Conservation (phyloP, 2,113 vertebrate genomes). For the Hymenochirus boettgeri region DNA sequence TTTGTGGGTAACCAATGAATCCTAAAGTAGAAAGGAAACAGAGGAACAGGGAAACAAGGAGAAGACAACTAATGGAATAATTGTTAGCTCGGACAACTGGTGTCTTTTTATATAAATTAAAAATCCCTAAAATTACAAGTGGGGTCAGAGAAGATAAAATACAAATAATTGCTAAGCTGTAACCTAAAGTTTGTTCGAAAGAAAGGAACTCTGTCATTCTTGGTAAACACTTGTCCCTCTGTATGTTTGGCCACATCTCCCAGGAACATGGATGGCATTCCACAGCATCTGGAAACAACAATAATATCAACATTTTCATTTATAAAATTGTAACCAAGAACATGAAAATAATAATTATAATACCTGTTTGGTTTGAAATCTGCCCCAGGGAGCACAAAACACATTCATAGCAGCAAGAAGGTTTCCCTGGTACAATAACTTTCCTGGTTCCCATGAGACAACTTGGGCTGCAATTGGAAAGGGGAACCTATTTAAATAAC, state of each 20-base stretch:
- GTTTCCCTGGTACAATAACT: constrained; percentile 12
- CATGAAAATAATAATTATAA: background rate
- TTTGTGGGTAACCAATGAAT: constrained; percentile 29
- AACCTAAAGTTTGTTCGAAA: constrained; percentile 3
- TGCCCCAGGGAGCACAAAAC: constrained; percentile 7
- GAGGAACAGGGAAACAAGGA: constrained; percentile 20
- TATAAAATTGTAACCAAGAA: background rate
- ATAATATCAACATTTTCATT: background rate
- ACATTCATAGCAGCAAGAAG: constrained; percentile 21
- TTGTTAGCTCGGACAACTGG: constrained; percentile 33
- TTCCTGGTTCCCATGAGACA: constrained; percentile 20
- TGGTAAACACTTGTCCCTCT: constrained; percentile 15
- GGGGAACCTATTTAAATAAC: constrained; percentile 21
- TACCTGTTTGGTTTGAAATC: constrained; percentile 31
- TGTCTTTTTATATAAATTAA: constrained; percentile 10
- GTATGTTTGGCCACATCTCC: constrained; percentile 23
- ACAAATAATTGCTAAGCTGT: constrained; percentile 4
- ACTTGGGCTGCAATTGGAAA: constrained; percentile 15
- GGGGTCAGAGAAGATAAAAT: background rate
- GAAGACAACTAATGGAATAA: constrained; percentile 28
- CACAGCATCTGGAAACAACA: constrained; percentile 20
- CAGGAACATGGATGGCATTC: constrained; percentile 25
- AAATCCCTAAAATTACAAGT: background rate
- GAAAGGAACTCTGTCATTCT: constrained; percentile 29
- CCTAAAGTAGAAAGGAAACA: constrained; percentile 32